Conservation (phyloP, 2,113 vertebrate genomes). For the Mungos mungo region DNA sequence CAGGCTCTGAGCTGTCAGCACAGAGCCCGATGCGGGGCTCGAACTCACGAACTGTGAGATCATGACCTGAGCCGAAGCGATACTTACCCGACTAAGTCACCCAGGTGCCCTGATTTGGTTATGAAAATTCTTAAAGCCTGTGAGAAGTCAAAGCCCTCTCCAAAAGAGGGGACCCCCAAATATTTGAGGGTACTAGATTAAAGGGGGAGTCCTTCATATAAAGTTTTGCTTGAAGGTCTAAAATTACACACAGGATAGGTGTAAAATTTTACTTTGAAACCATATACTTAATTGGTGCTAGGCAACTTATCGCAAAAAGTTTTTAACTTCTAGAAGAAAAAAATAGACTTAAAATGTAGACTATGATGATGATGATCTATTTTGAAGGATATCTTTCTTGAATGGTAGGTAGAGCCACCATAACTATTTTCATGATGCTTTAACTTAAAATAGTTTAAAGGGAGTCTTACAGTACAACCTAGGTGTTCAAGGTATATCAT, state of each 20-base stretch:
- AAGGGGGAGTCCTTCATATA: background rate
- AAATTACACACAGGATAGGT: background rate
- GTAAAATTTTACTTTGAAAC: background rate
- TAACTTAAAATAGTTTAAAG: constrained; percentile 48
- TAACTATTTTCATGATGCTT: background rate
- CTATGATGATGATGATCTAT: background rate
- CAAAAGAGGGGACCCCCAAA: background rate
- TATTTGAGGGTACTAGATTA: background rate
- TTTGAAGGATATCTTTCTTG: constrained; percentile 37
- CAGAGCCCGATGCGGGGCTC: no score
- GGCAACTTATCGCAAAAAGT: background rate
- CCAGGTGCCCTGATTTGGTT: background rate
- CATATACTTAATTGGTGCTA: background rate
- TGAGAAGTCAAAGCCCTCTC: background rate
- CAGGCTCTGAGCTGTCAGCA: no score
- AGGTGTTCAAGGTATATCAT: background rate
- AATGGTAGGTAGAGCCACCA: background rate
- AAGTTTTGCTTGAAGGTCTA: background rate
- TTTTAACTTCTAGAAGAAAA: constrained; percentile 23
- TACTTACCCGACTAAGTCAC: no score
- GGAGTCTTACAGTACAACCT: background rate
- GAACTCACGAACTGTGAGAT: no score
- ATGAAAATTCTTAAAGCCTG: background rate
- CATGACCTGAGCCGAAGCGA: no score
- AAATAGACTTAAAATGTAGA: background rate